phyloP scores from a whole-genome alignment of 2,113 vertebrate genomes.

The Corvus moneduloides region DNA sequence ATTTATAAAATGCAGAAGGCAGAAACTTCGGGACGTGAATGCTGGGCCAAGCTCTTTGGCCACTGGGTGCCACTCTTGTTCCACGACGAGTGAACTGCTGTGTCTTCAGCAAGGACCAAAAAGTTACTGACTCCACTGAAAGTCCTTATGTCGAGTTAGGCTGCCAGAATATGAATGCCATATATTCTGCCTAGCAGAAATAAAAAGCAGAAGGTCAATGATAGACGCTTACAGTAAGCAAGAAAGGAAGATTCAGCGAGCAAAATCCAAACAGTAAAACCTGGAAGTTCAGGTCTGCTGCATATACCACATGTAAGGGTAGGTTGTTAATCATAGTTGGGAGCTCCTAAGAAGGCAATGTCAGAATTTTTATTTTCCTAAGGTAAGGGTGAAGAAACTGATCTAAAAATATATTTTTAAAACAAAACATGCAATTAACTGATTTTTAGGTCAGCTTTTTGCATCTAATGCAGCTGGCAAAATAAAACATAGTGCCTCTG shows the following conservation, averaged over 20 bases:
- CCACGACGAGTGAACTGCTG: not conserved
- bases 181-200: not conserved
- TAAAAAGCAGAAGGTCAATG: slow-evolving; percentile 67
- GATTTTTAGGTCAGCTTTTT: not conserved
- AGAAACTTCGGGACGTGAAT: not conserved
- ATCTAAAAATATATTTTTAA: not conserved
- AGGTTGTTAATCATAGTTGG: not conserved
- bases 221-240: slow-evolving; percentile 14
- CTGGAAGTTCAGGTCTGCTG: not conserved
- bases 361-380: not conserved
- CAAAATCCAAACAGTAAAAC: not conserved
- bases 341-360: not conserved
- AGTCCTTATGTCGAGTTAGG: not conserved
- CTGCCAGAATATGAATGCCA: slow-evolving; percentile 17
- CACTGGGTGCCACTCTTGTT: slow-evolving; percentile 75
- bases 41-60: not conserved
- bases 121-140: slow-evolving; percentile 12
- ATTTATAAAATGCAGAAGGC: not conserved
- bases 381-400: not conserved
- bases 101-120: not conserved
- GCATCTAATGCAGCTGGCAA: not conserved
- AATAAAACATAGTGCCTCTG: accelerated
- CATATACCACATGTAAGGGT: not conserved
- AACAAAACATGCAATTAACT: not conserved
- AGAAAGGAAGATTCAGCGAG: slow-evolving; percentile 12